Evolutionary conservation across 2,797 vertebrate species (phyloP).

Genomic region (Cetoscarus ocellatus): DNA sequence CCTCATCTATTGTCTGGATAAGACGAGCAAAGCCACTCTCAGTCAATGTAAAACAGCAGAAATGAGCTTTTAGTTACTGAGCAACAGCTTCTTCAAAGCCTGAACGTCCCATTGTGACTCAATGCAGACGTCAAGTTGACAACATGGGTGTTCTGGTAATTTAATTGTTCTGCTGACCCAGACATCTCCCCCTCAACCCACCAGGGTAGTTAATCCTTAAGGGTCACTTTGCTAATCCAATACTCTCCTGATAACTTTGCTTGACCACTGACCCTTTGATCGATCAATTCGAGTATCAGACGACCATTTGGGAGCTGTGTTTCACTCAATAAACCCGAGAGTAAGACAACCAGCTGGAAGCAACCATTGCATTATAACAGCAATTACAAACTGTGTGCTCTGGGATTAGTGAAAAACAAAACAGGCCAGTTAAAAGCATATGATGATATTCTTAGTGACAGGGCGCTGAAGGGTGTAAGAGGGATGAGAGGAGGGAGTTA

Average conservation of each 20-base stretch:
- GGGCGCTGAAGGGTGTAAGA: slow-evolving; percentile 23
- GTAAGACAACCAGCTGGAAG: slow-evolving; percentile 19
- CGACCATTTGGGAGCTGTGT: slow-evolving; percentile 17
- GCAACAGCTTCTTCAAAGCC: slow-evolving; percentile 40
- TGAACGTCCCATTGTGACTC: slow-evolving; percentile 28
- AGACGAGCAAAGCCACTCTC: background rate
- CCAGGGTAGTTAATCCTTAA: slow-evolving; percentile 24
- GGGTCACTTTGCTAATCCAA: slow-evolving; percentile 45
- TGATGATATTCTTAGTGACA: slow-evolving; percentile 24
- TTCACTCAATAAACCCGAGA: slow-evolving; percentile 46
- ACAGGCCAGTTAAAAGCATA: slow-evolving; percentile 12
- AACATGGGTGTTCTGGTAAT: slow-evolving; percentile 47
- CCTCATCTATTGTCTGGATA: background rate
- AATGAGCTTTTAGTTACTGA: slow-evolving; percentile 24
- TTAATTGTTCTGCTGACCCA: slow-evolving; percentile 55
- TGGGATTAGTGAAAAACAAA: slow-evolving; percentile 21
- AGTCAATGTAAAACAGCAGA: slow-evolving; percentile 3
- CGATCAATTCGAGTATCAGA: slow-evolving; percentile 47
- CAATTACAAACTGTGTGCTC: slow-evolving; percentile 17
- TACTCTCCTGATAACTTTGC: slow-evolving; percentile 24
- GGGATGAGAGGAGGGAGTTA: slow-evolving; percentile 41
- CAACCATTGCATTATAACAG: slow-evolving; percentile 18
- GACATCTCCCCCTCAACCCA: slow-evolving; percentile 30
- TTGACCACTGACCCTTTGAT: slow-evolving; percentile 49
- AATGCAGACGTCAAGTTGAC: slow-evolving; percentile 35